A percentile compares a stretch with the other conserved stretches of the same genome.
These are phyloP conservation scores for Marmota flaviventris DNA, from an alignment of 2,113 vertebrate species.

Conservation along the genomic window DNA sequence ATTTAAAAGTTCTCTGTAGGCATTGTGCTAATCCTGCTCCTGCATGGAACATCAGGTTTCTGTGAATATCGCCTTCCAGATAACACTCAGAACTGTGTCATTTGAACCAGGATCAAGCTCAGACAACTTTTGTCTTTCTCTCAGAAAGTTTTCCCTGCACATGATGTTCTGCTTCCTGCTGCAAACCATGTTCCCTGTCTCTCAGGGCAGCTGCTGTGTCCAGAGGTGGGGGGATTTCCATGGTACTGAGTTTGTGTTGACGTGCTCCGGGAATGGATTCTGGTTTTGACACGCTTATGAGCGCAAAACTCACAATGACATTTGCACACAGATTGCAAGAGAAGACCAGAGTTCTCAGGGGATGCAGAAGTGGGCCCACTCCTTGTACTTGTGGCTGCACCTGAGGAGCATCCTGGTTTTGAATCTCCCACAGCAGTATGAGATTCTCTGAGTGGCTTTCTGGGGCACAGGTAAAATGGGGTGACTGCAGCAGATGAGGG, in stretches of 20 bases:
- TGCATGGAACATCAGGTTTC: not conserved
- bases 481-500: too few relatives aligned
- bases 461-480: fast-evolving
- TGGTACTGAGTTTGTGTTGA: fast-evolving
- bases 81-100: not conserved
- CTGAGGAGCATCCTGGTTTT: too few relatives aligned
- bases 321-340: not conserved
- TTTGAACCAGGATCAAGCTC: not conserved
- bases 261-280: not conserved
- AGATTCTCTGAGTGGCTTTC: not conserved
- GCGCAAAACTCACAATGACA: not conserved
- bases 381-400: not conserved
- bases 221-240: not conserved
- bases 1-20: too few relatives aligned
- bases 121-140: not conserved
- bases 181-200: not conserved
- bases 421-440: fast-evolving
- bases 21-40: not conserved
- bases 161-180: not conserved
- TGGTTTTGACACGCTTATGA: not conserved
- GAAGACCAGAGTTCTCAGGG: not conserved
- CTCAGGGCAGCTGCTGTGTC: not conserved
- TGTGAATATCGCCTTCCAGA: not conserved
- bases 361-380: not conserved
- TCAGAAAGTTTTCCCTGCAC: not conserved